Base-by-base conservation (phyloP, 1,140 invertebrate genomes). In the Drosophila ananassae region DNA sequence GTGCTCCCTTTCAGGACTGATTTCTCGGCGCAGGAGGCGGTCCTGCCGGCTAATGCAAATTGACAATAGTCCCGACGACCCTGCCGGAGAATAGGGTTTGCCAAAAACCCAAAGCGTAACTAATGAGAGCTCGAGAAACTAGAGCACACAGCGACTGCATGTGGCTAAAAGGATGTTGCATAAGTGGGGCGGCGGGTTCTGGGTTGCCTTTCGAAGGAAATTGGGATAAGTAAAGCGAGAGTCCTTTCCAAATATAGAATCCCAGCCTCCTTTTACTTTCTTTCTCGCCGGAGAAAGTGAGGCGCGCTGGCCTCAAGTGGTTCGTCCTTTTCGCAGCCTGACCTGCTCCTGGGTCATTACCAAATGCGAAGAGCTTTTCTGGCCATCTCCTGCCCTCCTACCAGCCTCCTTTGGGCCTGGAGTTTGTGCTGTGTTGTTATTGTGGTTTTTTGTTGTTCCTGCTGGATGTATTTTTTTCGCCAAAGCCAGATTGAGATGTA, bases 401-500 rank as follows among this genome's bases (percentile, higher is more conserved):
- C 51, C 17, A 17, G 17, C 13, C 25, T 69, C 32, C 39, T 44
- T 7, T 12, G 2, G 2, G 4, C 10, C 13, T 13, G 12, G 12
- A 44, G 41, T 21, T 12, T 44, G 1, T 32, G 32, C 34, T 37
- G 34, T 37, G 34, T 37, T 37, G 41, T 50, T 50, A 3, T 44
- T 57, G 58, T 58, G 53, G 44, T 54, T 61, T 56, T 61, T 60
- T 44, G 50, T 57, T 54, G 66, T 67, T 47, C 44, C 21, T 48
- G 48, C 21, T 57, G 44, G 28, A 67, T 69, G 79, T 71, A 57
- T 79, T 79, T 69, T 37, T 67, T 61, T 60, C 64, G 64, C 83
- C 64, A 80, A 87, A 82, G 79, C 82, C 90, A 92, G 91, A 92
- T 92, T 92, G 91, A 92, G 91, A 92, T 92, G 91, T 92, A 92